A percentile compares a stretch with the other conserved stretches of the same genome.
Conservation (phyloP, 2,888 invertebrate genomes). For the Carcina quercana region DNA sequence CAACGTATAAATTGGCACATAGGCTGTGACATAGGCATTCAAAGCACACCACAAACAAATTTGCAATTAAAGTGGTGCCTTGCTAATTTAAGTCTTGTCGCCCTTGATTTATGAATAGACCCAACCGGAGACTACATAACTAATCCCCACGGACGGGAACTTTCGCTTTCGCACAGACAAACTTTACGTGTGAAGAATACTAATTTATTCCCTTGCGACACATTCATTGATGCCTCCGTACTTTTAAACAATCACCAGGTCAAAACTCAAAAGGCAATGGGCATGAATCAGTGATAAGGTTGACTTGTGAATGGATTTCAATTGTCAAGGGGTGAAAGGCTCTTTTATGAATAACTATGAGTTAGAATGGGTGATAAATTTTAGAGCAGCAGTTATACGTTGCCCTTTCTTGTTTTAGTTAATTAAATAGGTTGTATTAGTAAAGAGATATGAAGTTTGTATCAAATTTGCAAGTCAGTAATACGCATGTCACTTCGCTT, state of each 20-base stretch:
- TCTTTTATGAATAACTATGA: slow-evolving; percentile 12
- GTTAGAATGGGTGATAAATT: slow-evolving; percentile 2
- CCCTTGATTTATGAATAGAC: slow-evolving; percentile 37
- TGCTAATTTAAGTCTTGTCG: slow-evolving; percentile 18
- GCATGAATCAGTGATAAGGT: not conserved
- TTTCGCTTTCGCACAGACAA: slow-evolving; percentile 35
- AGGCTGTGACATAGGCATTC: too few relatives aligned
- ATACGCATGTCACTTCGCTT: too few relatives aligned
- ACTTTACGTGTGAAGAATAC: slow-evolving; percentile 28
- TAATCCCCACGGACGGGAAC: slow-evolving; percentile 30
- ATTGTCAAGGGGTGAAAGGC: slow-evolving; percentile 2
- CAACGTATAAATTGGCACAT: too few relatives aligned
- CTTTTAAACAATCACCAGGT: not conserved
- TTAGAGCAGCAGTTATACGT: too few relatives aligned
- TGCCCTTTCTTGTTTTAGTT: too few relatives aligned
- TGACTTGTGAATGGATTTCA: not conserved
- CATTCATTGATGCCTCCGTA: slow-evolving; percentile 18
- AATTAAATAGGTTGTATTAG: too few relatives aligned
- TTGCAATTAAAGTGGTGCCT: too few relatives aligned
- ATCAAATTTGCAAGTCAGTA: too few relatives aligned
- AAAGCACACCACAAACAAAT: too few relatives aligned
- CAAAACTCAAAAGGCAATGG: not conserved
- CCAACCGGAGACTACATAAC: slow-evolving; percentile 28
- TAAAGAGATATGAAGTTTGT: too few relatives aligned
- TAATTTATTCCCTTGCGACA: slow-evolving; percentile 12